Evolutionary conservation across 1,140 invertebrate genomes (phyloP).

Genomic region (Tetragnatha versicolor): DNA sequence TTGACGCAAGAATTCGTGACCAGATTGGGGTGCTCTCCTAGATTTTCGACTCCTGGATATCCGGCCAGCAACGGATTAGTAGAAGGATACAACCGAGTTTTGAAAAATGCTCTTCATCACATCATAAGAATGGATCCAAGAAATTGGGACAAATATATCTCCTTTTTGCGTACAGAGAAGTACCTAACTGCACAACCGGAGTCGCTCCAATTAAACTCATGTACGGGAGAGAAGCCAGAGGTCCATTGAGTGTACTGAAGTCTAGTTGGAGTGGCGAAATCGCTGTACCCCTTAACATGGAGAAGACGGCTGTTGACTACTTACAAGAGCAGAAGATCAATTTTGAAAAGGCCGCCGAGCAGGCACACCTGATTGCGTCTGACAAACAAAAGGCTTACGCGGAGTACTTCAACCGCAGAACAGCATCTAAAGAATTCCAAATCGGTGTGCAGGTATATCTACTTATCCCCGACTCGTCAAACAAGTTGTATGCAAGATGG

Average conservation of each 20-base stretch:
- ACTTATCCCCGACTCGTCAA: neutral
- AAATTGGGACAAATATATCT: slow-evolving; percentile 7
- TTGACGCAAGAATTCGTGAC: neutral
- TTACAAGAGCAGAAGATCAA: neutral
- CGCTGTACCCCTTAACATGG: no score
- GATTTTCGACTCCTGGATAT: neutral
- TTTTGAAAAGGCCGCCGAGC: neutral
- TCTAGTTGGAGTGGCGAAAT: neutral
- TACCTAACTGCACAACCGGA: neutral
- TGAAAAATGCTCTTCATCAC: slow-evolving; percentile 9
- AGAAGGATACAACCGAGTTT: neutral
- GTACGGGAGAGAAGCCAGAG: no score
- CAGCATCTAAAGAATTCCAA: neutral
- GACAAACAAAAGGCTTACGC: neutral
- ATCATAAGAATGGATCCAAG: neutral
- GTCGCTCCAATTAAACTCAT: neutral
- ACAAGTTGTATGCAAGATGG: neutral
- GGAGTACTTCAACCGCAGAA: neutral
- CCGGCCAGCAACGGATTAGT: neutral
- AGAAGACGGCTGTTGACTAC: neutral
- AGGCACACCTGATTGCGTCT: neutral
- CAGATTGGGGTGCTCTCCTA: neutral
- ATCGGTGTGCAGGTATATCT: neutral
- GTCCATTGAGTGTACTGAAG: neutral
- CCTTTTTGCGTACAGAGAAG: neutral